Conservation (phyloP, 2,888 invertebrate genomes). For the Dysmachus trigonus region DNA sequence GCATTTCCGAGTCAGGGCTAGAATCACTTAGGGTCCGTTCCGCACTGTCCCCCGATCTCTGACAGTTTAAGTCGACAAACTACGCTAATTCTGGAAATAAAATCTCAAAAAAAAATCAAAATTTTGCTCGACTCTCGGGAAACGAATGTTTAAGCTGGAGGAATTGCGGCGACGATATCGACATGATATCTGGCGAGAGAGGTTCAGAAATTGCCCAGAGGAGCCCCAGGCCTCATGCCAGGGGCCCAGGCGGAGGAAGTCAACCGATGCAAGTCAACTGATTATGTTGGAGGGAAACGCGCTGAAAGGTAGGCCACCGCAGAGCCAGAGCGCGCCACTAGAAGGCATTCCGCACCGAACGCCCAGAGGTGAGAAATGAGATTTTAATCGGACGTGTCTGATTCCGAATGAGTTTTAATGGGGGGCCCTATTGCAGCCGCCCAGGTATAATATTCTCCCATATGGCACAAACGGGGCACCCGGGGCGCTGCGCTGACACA, state of each 20-base stretch:
- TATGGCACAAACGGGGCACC: slow-evolving; percentile 44
- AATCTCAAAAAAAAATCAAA: background rate
- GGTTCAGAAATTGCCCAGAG: slow-evolving; percentile 20
- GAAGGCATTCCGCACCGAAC: slow-evolving; percentile 44
- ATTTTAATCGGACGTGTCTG: slow-evolving; percentile 66
- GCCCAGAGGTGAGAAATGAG: slow-evolving; percentile 64
- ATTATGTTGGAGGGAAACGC: slow-evolving; percentile 34
- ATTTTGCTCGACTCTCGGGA: background rate
- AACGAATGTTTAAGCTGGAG: slow-evolving; percentile 19
- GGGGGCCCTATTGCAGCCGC: slow-evolving; percentile 60
- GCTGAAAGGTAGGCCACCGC: slow-evolving; percentile 31
- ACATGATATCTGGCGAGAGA: slow-evolving; percentile 17
- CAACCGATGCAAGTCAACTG: slow-evolving; percentile 37
- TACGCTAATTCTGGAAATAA: slow-evolving; percentile 21
- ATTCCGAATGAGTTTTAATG: slow-evolving; percentile 65
- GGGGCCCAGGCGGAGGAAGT: slow-evolving; percentile 17
- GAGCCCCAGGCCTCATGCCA: background rate
- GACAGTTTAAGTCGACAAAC: slow-evolving; percentile 20
- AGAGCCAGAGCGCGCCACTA: background rate
- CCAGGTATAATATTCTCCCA: slow-evolving; percentile 44
- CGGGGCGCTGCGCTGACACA: slow-evolving; percentile 41
- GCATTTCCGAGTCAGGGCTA: background rate
- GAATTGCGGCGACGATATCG: slow-evolving; percentile 18
- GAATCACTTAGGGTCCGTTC: background rate
- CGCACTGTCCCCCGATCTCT: background rate